Percentiles rank a stretch among this genome's conserved stretches.
Conservation (phyloP, 2,797 vertebrate genomes). For the Iguana delicatissima region DNA sequence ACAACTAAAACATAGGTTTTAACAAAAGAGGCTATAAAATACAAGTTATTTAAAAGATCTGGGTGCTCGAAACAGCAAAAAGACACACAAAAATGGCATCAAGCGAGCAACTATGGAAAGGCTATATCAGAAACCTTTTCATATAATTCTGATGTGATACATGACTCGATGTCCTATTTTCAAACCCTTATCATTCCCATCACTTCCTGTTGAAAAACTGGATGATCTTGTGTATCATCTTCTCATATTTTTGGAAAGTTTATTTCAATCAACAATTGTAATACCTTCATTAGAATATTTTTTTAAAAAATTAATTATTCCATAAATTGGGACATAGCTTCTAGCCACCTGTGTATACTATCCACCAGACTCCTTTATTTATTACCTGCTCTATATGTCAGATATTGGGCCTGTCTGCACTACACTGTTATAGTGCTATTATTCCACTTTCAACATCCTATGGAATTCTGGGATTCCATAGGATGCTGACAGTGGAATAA, state of each 20-base stretch:
- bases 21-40: background rate
- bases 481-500: no score
- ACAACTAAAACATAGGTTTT: background rate
- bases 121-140: background rate
- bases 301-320: background rate
- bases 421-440: no score
- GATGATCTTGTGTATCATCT: background rate
- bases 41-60: background rate
- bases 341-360: background rate
- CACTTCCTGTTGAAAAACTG: background rate
- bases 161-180: background rate
- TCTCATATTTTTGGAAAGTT: background rate
- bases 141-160: background rate
- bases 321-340: background rate
- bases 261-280: background rate
- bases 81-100: background rate
- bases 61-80: background rate
- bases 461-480: no score
- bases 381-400: background rate
- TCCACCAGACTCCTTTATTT: background rate
- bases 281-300: conserved; percentile 6
- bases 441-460: no score
- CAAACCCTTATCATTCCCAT: background rate
- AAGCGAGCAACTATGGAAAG: background rate
- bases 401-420: no score